Evolutionary conservation across 2,888 invertebrate species (phyloP).

Genomic region (Habroteleia sp.): DNA sequence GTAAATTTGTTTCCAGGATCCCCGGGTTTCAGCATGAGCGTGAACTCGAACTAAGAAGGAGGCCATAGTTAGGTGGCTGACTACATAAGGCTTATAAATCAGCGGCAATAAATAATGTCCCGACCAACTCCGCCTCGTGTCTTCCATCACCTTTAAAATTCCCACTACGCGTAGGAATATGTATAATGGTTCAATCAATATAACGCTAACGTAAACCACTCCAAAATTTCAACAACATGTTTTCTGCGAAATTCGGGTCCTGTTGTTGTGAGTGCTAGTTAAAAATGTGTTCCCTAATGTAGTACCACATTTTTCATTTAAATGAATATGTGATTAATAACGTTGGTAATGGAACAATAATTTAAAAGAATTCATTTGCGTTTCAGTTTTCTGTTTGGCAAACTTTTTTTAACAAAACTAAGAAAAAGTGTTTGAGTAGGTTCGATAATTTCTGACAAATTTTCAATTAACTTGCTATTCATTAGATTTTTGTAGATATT

Average conservation of each 20-base stretch:
- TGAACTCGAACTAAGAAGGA: conserved; percentile 43
- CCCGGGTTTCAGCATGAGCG: conserved; percentile 25
- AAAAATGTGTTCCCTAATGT: neutral
- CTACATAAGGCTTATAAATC: conserved; percentile 70
- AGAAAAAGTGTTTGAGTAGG: too few relatives aligned
- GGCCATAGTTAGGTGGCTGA: conserved; percentile 61
- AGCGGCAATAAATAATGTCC: conserved; percentile 71
- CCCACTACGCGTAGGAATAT: conserved; percentile 55
- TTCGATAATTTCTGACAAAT: too few relatives aligned
- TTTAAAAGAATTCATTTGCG: too few relatives aligned
- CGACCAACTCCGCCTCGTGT: conserved; percentile 62
- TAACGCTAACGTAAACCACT: conserved; percentile 38
- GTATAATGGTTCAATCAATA: conserved; percentile 63
- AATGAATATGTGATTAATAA: too few relatives aligned
- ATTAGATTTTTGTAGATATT: too few relatives aligned
- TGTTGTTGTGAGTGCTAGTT: neutral
- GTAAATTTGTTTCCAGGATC: conserved; percentile 64
- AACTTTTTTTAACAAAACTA: too few relatives aligned
- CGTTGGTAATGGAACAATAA: too few relatives aligned
- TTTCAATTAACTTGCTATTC: too few relatives aligned
- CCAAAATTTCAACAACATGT: conserved; percentile 32
- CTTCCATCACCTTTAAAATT: conserved; percentile 68
- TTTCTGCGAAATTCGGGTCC: conserved; percentile 7
- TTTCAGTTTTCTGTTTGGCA: too few relatives aligned
- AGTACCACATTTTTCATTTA: too few relatives aligned